Evolutionary conservation across 2,888 invertebrate species (phyloP).

Genomic region (Caenorhabditis sp.): DNA sequence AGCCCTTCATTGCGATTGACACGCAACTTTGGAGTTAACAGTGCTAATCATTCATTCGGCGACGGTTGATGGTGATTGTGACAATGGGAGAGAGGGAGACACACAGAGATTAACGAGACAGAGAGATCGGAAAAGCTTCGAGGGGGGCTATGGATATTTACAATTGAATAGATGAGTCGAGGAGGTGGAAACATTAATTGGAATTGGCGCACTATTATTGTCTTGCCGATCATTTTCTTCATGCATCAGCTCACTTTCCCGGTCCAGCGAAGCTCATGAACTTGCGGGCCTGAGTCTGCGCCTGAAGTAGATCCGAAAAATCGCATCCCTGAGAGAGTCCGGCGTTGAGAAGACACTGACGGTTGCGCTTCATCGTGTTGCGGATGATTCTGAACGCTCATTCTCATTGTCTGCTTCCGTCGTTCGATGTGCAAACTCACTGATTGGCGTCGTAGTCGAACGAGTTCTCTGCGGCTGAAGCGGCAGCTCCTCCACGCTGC

Average conservation of each 20-base stretch:
- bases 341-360: conserved; percentile 74
- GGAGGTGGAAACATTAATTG: too few species aligned
- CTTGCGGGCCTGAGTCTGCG: conserved; percentile 70
- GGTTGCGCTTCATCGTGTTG: conserved; percentile 65
- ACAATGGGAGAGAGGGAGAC: neutral
- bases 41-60: conserved; percentile 23
- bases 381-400: conserved; percentile 36
- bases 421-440: conserved; percentile 15
- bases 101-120: neutral
- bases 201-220: conserved; percentile 20
- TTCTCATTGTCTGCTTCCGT: neutral
- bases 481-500: conserved; percentile 9
- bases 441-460: conserved; percentile 47
- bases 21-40: conserved; percentile 30
- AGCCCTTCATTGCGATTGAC: conserved; percentile 9
- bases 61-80: neutral
- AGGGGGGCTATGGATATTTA: conserved; percentile 1
- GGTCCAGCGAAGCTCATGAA: conserved; percentile 76
- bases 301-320: conserved; percentile 70
- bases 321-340: conserved; percentile 76
- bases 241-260: conserved; percentile 49
- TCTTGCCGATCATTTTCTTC: neutral
- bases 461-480: conserved; percentile 16
- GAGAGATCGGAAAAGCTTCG: conserved; percentile 14
- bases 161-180: too few species aligned